Evolutionary conservation across 2,888 invertebrate genomes (phyloP).

Genomic region (Callyntrura guangdongensis): DNA sequence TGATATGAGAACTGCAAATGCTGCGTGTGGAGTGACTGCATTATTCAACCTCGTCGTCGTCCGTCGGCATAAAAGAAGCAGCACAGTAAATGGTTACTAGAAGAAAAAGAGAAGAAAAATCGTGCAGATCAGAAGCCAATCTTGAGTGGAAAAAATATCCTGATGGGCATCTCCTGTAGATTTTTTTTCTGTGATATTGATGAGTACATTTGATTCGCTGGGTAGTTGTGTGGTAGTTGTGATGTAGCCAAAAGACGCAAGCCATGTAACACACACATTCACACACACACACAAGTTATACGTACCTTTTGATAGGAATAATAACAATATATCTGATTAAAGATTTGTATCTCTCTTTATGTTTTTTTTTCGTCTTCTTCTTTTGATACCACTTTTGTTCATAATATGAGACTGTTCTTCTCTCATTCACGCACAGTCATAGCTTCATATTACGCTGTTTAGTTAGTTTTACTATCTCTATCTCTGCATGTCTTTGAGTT

Average conservation of each 20-base stretch:
- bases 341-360: conserved; percentile 66
- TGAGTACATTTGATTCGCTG: not conserved
- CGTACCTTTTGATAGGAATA: conserved; percentile 6
- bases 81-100: not conserved
- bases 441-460: not conserved
- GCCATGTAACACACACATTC: not conserved
- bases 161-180: conserved; percentile 37
- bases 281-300: not conserved
- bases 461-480: not conserved
- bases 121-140: conserved; percentile 60
- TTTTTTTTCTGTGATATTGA: not conserved
- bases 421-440: conserved; percentile 4
- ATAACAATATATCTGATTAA: conserved; percentile 59
- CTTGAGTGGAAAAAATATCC: conserved; percentile 15
- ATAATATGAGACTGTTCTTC: not conserved
- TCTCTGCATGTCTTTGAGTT: not conserved
- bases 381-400: conserved; percentile 46
- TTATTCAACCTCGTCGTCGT: no score
- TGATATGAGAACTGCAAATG: not conserved
- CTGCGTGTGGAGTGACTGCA: not conserved
- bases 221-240: not conserved
- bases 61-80: no score
- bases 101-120: not conserved
- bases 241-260: conserved; percentile 22
- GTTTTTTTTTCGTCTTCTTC: conserved; percentile 50